Conservation (phyloP, 92 coral and sea anemone genomes). For the Epizoanthus fatuus region DNA sequence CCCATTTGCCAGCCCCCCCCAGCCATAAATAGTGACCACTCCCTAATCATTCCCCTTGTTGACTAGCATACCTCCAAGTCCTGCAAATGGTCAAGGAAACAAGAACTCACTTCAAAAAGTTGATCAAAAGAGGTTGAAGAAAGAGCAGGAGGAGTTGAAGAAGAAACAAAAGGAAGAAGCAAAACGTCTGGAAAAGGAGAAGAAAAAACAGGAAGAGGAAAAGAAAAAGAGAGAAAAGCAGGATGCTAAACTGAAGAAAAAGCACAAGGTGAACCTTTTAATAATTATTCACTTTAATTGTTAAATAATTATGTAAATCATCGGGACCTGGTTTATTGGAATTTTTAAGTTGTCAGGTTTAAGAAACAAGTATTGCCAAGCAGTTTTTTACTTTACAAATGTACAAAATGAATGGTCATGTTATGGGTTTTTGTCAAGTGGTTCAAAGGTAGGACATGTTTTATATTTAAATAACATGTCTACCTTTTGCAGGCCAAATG, state of each 20-base stretch:
- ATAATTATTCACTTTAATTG: neutral
- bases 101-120: constrained; percentile 34
- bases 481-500: no score
- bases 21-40: no score
- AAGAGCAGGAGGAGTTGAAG: constrained; percentile 67
- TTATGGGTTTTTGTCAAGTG: no score
- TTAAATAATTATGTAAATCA: neutral
- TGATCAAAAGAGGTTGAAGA: constrained; percentile 58
- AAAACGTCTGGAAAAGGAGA: constrained; percentile 68
- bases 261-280: constrained; percentile 18
- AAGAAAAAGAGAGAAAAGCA: constrained; percentile 65
- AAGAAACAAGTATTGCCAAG: no score
- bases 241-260: constrained; percentile 28
- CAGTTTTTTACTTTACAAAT: no score
- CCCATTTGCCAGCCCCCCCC: no score
- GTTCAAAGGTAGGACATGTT: no score
- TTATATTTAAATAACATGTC: no score
- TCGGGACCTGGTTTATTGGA: neutral
- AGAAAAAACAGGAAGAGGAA: constrained; percentile 76
- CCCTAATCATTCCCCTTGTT: neutral
- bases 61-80: constrained; percentile 3
- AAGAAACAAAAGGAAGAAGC: constrained; percentile 73
- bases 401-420: no score
- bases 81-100: neutral
- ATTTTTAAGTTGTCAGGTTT: no score